Evolutionary conservation across 2,797 vertebrate species (phyloP).

Genomic region (Manis crassicaudata): DNA sequence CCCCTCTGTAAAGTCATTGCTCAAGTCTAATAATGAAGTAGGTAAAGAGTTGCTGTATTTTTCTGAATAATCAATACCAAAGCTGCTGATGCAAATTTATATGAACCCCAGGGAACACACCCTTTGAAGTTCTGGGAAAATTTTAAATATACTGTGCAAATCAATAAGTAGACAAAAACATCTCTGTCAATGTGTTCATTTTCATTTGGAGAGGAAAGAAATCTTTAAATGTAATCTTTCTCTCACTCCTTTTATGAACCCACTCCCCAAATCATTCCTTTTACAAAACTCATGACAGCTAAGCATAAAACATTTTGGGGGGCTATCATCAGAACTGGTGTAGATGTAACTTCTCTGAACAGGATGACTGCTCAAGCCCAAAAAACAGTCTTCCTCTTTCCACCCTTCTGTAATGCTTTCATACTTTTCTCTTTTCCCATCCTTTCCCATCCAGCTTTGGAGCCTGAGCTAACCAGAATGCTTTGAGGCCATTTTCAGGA

Average conservation of each 20-base stretch:
- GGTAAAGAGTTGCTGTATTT: conserved; percentile 73
- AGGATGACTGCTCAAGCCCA: conserved; percentile 4
- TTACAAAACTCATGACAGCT: conserved; percentile 14
- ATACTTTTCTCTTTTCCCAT: conserved; percentile 19
- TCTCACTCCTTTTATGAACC: conserved; percentile 4
- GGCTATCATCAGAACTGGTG: conserved; percentile 48
- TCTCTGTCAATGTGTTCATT: conserved; percentile 60
- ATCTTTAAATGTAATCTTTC: conserved; percentile 14
- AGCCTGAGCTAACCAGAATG: conserved; percentile 8
- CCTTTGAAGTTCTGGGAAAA: conserved; percentile 58
- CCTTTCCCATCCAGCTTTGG: conserved; percentile 50
- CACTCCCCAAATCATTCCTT: conserved; percentile 50
- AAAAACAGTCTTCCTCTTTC: conserved; percentile 26
- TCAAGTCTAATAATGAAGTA: conserved; percentile 68
- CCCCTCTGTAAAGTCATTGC: conserved; percentile 53
- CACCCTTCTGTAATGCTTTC: neutral
- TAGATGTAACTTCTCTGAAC: conserved; percentile 17
- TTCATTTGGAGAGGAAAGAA: conserved; percentile 44
- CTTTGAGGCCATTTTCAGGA: conserved; percentile 48
- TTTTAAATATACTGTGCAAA: conserved; percentile 74
- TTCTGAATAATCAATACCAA: conserved; percentile 78
- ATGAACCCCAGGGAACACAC: conserved; percentile 49
- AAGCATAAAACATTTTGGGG: conserved; percentile 43
- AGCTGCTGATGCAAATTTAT: conserved; percentile 32
- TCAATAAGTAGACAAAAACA: conserved; percentile 72